Evolutionary conservation across 2,113 vertebrate genomes (phyloP), one percentile per base, ranked within the genome.

Genomic region (Cyanoramphus novaezelandiae): DNA sequence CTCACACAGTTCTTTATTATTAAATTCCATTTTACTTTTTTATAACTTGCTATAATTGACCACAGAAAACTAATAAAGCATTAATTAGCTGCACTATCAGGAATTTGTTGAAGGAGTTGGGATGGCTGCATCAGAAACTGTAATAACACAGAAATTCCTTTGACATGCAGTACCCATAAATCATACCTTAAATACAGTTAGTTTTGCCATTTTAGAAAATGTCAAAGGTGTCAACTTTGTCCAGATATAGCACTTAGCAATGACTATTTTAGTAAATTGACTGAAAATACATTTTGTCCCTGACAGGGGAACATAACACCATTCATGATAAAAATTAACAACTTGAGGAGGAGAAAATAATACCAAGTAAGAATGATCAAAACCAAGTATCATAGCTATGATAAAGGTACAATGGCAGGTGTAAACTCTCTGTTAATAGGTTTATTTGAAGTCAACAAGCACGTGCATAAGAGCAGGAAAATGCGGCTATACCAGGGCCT

Each of bases 151-250:
- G 86, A 97, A 96, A 94, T 92, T 96, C 82, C 87, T 91, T 67
- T 95, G 92, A 95, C 93, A 95, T 63, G 52, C 83, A 74, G 57
- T 78, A 77, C 96, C 93, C 97, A 98, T 98, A 98, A 98, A 98
- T 98, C 98, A 98, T 96, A 92, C 64, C 96, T 96, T 98, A 98
- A 98, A 97, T 97, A 98, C 93, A 96, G 95, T 92, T 95, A 97
- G 95, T 98, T 97, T 98, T 98, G 93, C 96, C 97, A 97, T 98
- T 98, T 98, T 97, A 97, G 94, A 97, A 98, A 98, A 98, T 98
- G 98, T 98, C 97, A 98, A 97, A 98, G 93, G 96, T 97, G 96
- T 97, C 98, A 98, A 97, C 93, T 96, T 97, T 97, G 96, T 90
- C 96, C 96, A 97, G 97, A 96, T 97, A 95, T 78, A 98, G 94